Evolutionary conservation across 2,797 vertebrate species (phyloP).

Genomic region (Amniataba percoides): DNA sequence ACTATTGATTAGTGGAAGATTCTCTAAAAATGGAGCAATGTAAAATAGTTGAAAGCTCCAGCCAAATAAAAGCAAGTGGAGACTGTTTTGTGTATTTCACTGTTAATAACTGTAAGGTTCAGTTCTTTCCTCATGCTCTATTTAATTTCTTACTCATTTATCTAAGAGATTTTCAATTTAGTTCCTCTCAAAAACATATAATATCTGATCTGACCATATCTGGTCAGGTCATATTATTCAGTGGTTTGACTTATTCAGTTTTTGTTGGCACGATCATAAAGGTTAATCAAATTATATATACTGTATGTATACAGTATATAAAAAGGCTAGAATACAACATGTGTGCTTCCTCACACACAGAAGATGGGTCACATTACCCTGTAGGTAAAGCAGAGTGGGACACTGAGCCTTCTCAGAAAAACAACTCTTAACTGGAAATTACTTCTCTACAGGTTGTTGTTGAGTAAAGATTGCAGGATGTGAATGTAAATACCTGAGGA

Average conservation of each 20-base stretch:
- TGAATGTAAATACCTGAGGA: conserved; percentile 45
- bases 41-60: conserved; percentile 14
- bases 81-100: neutral
- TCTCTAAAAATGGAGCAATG: neutral
- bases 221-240: neutral
- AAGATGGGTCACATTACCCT: no score
- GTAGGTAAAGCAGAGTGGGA: no score
- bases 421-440: no score
- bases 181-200: no score
- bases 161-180: neutral
- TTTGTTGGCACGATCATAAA: no score
- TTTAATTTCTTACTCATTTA: neutral
- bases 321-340: no score
- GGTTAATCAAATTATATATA: no score
- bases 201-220: neutral
- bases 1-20: neutral
- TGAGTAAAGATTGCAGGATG: neutral
- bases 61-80: neutral
- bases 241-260: no score
- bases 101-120: neutral
- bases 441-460: conserved; percentile 12
- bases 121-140: neutral
- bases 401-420: no score
- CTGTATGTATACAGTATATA: no score
- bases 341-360: no score